These are phyloP conservation scores for Unio pictorum DNA, from an alignment of 2,888 invertebrate species.

Conservation along the genomic window DNA sequence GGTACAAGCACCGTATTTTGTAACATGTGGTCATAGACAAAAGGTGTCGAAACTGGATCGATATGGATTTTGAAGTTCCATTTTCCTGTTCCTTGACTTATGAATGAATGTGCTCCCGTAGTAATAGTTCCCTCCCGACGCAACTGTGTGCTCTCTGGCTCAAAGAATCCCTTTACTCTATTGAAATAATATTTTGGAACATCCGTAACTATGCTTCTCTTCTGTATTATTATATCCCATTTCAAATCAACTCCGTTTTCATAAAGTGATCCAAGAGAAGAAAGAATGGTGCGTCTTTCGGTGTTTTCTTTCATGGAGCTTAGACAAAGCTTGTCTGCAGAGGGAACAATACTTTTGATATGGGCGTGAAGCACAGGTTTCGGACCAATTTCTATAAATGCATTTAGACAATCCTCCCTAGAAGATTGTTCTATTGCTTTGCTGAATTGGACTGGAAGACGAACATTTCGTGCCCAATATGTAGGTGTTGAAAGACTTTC, in stretches of 20 bases:
- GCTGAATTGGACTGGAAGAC: conserved; percentile 46
- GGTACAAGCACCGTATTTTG: conserved; percentile 27
- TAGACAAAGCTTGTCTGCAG: conserved; percentile 15
- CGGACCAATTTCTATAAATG: conserved; percentile 59
- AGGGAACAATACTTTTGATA: conserved; percentile 27
- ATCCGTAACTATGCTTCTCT: conserved; percentile 9
- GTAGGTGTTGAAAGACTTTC: conserved; percentile 26
- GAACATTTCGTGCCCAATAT: conserved; percentile 56
- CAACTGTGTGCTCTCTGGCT: conserved; percentile 18
- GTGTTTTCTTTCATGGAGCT: conserved; percentile 25
- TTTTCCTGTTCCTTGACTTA: conserved; percentile 6
- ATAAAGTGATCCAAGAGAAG: conserved; percentile 22
- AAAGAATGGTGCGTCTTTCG: conserved; percentile 20
- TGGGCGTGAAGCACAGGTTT: conserved; percentile 46
- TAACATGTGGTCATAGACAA: conserved; percentile 39
- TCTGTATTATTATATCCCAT: conserved; percentile 25
- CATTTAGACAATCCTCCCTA: conserved; percentile 15
- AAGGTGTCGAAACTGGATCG: conserved; percentile 24
- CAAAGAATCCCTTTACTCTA: conserved; percentile 19
- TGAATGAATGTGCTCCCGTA: conserved; percentile 4
- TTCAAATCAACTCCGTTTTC: conserved; percentile 22
- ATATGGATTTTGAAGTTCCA: conserved; percentile 17
- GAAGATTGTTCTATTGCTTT: conserved; percentile 30
- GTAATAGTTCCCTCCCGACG: conserved; percentile 13
- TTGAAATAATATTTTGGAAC: conserved; percentile 46